Conservation (phyloP, 2,797 vertebrate genomes). For the Iguana delicatissima region DNA sequence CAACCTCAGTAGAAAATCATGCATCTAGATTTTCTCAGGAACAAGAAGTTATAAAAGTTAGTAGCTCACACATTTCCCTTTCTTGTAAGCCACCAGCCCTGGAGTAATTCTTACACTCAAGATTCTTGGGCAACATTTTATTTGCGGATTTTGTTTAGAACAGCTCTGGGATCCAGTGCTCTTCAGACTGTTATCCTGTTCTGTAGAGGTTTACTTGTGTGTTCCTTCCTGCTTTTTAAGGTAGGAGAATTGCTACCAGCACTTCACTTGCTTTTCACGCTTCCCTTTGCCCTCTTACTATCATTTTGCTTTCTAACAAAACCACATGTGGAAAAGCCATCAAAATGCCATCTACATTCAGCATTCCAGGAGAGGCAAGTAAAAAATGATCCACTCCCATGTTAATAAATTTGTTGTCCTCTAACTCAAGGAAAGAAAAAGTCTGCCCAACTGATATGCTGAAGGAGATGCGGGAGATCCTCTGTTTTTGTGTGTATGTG, state of each 20-base stretch:
- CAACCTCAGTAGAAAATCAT: background rate
- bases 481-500: background rate
- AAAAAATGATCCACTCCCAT: background rate
- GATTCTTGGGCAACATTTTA: background rate
- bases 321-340: background rate
- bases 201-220: background rate
- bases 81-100: background rate
- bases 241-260: background rate
- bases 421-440: fast-evolving
- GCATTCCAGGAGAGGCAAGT: background rate
- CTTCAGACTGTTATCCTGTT: background rate
- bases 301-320: background rate
- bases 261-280: too few relatives aligned
- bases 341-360: background rate
- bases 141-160: background rate
- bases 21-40: background rate
- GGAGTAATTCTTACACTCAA: background rate
- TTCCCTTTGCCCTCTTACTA: background rate
- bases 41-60: background rate
- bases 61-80: background rate
- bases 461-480: background rate
- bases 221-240: background rate
- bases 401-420: background rate
- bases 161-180: background rate
- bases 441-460: background rate